phyloP scores from a whole-genome alignment of 1,140 invertebrate genomes.

The Philopotamus ludificatus region DNA sequence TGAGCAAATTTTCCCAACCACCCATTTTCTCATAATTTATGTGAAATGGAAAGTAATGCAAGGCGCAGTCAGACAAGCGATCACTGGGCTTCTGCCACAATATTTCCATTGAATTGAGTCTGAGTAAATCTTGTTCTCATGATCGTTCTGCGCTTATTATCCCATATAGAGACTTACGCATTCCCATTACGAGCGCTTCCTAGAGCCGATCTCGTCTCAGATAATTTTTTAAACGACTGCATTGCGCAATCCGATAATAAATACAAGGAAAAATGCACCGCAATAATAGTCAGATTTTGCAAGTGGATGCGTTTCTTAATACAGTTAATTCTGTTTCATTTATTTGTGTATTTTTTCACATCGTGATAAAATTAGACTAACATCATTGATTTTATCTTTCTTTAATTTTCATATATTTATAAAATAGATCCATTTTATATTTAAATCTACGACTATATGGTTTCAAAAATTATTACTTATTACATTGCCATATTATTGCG shows the following conservation, averaged over 20 bases:
- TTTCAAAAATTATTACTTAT: too few species aligned
- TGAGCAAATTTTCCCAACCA: conserved; percentile 8
- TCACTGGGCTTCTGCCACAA: not conserved
- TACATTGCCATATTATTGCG: too few species aligned
- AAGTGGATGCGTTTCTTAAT: too few species aligned
- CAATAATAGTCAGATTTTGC: too few species aligned
- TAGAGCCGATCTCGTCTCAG: not conserved
- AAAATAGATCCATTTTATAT: too few species aligned
- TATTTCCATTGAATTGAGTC: not conserved
- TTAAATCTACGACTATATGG: too few species aligned
- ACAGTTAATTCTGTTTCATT: too few species aligned
- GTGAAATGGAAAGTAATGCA: conserved; percentile 16
- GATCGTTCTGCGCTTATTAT: not conserved
- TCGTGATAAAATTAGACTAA: too few species aligned
- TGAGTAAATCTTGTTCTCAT: not conserved
- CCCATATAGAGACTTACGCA: conserved; percentile 20
- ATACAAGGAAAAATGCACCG: not conserved
- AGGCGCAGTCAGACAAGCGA: not conserved
- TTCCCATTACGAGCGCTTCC: conserved; percentile 3
- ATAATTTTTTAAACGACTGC: not conserved
- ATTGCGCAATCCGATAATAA: not conserved
- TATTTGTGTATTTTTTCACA: too few species aligned
- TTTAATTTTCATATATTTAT: too few species aligned
- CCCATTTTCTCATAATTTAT: not conserved
- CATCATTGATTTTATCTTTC: too few species aligned